Base-by-base conservation (phyloP, 2,113 vertebrate genomes). In the Vulpes ferrilata region DNA sequence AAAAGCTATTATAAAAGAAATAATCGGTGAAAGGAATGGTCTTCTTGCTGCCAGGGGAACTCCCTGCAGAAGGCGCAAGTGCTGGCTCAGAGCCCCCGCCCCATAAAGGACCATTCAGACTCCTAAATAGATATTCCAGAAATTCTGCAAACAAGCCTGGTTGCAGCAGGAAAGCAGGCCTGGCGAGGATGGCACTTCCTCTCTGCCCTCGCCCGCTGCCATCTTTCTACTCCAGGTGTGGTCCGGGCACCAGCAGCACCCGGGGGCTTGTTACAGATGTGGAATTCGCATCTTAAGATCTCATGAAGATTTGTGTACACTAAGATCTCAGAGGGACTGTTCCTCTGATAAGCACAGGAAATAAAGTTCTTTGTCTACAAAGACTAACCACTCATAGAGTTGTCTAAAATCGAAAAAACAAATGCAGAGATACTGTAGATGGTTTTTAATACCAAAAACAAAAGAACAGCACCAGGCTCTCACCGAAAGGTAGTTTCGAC, bases 131-230 rank as follows among this genome's bases (percentile, higher is more conserved):
- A 11, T 30, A 7, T 0, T 76, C 32, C 71, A 35, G 32, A 27
- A 86, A 69, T 57, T 35, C 91, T 65, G 30, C 59, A 80, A 57
- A 53, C 7, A 2, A 55, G 30, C 32, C 55, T 10, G 17, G 19
- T 15, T 11, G 7, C 48, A 22, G 53, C 43, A 3, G 5, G 5
- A 57, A 43, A 35, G 19, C 2, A 2, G 7, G 5, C 51, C 12
- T 7, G 8, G 11, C 0, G 1, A 53, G 78, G 2, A 15, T 15
- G 32, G 11, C 0, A 5, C 22, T 20, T 12, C 19, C 55, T 43
- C 53, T 20, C 0, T 3, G 0, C 16, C 48, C 5, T 23, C 59
- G 11, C 64, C 79, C 4, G 0, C 62, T 9, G 12, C 59, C 53
- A 23, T 48, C 84, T 23, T 55, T 7, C 74, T 53, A 11, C 64